Conservation (phyloP, 2,797 vertebrate genomes). For the Limnodromus scolopaceus region DNA sequence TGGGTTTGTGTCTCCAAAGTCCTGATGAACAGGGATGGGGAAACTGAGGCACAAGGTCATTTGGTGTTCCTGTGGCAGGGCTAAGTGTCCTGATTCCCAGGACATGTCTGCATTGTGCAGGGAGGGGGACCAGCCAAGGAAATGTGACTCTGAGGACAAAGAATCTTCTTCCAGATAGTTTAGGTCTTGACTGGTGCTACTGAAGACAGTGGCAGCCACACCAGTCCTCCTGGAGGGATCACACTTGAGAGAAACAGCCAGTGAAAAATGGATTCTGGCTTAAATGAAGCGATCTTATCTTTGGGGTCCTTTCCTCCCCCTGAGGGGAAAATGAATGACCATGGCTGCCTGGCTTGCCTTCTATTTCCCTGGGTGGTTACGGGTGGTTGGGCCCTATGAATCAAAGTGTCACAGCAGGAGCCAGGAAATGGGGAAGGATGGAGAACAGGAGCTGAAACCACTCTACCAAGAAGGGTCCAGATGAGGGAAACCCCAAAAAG, state of each 20-base stretch:
- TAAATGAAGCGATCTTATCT: constrained; percentile 51
- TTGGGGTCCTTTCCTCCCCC: neutral
- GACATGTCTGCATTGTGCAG: too few relatives aligned
- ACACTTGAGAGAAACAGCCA: neutral
- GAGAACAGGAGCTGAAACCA: constrained; percentile 27
- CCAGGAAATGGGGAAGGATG: constrained; percentile 67
- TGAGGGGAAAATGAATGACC: constrained; percentile 28
- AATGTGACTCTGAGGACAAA: neutral
- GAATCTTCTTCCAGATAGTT: neutral
- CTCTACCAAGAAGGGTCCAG: neutral
- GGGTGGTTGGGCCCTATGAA: constrained; percentile 69
- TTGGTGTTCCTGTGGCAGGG: neutral
- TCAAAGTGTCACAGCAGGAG: constrained; percentile 61
- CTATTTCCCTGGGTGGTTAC: constrained; percentile 77
- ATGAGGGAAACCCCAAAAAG: neutral
- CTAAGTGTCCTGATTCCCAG: neutral
- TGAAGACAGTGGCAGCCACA: neutral
- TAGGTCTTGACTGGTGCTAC: neutral
- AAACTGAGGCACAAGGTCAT: neutral
- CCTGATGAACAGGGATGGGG: neutral
- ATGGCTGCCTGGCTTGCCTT: constrained; percentile 18
- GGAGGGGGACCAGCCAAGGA: neutral
- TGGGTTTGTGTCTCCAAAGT: neutral
- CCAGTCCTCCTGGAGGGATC: neutral
- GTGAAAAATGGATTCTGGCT: constrained; percentile 33